Evolutionary conservation across 2,888 invertebrate species (phyloP), one percentile per base, ranked within the genome.

Genomic region (Zonitis immaculata): DNA sequence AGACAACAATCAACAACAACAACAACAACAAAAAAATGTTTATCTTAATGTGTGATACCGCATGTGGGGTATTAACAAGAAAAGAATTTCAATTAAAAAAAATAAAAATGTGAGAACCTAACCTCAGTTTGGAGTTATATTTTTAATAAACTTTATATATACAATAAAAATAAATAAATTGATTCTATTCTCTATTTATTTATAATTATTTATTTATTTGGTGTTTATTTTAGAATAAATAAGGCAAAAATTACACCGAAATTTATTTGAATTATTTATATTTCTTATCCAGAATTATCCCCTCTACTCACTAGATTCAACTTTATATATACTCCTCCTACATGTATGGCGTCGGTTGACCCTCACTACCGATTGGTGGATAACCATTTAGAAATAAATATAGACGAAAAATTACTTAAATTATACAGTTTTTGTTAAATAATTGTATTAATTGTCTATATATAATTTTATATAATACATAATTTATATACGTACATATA

Each of bases 311-410:
- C 26, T 44, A 6, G 6, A n/a, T n/a, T 27, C 9, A 12, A 42
- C n/a, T 47, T n/a, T n/a, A n/a, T n/a, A n/a, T n/a, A n/a, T 35
- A 39, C 51, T 47, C 52, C 52, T 45, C 52, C 52, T 32, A 52
- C 52, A 52, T 52, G 28, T 22, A 52, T 52, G 52, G 52, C 52
- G 52, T 35, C 52, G 39, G 42, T 22, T 30, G 20, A 27, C 26
- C 39, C 20, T 27, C n/a, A 5, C 8, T 1, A 16, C 35, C 16
- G 35, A 35, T 35, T 35, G 35, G 35, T 35, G 16, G 8, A 18
- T 5, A 22, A 4, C 3, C 3, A 5, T 22, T 22, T 22, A 3
- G 5, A 3, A 22, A 4, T 2, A 35, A 16, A 16, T 3, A 3
- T 8, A n/a, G n/a, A 35, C 16, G 35, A 16, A 18, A 35, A 35